Evolutionary conservation across 2,888 invertebrate genomes (phyloP), one percentile per base, ranked within the genome.

Genomic region (Philereme transversata): DNA sequence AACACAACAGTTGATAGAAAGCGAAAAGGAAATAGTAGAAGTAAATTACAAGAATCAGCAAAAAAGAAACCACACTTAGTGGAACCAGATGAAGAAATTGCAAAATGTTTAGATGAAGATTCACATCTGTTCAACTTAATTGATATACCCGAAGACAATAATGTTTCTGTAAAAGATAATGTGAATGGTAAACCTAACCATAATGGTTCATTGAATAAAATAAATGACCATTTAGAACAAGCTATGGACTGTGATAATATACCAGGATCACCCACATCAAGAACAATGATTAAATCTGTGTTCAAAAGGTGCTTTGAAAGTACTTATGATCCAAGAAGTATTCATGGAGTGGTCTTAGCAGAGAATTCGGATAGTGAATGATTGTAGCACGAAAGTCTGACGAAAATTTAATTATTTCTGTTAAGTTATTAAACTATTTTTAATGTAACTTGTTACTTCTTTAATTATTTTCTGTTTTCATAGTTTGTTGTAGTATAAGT

Each of bases 241-340:
- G 73, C 72, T 50, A 80, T 84, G 74, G 83, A 90, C 61, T 83
- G 81, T 73, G 94, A 94, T 69, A 78, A 90, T 11, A 90, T 95
- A 48, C 94, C 94, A 44, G 91, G 84, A 40, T 95, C 95, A 5
- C 95, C 95, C 5, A 89, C 94, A 57, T 90, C 93, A 5, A 94
- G 92, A 34, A 93, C 91, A 51, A 90, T 90, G 65, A 94, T 95
- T 0, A 93, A 94, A 76, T 87, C 93, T 0, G 94, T 96, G 57
- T 96, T 97, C 75, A 94, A 94, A 64, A 93, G 95, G 62, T 96
- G 96, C 80, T 96, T 96, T 83, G 95, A 96, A 82, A 88, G 93
- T 48, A 96, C 96, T n/a, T 95, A 94, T 75, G 93, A 95, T 72
- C 93, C 94, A 6, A 89, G 90, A 69, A 93, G 93, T 62, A 92